Percentiles rank a stretch among this genome's conserved stretches.
These are phyloP conservation scores for Prunella fulvescens DNA, from an alignment of 2,113 vertebrate species.

Conservation along the genomic window DNA sequence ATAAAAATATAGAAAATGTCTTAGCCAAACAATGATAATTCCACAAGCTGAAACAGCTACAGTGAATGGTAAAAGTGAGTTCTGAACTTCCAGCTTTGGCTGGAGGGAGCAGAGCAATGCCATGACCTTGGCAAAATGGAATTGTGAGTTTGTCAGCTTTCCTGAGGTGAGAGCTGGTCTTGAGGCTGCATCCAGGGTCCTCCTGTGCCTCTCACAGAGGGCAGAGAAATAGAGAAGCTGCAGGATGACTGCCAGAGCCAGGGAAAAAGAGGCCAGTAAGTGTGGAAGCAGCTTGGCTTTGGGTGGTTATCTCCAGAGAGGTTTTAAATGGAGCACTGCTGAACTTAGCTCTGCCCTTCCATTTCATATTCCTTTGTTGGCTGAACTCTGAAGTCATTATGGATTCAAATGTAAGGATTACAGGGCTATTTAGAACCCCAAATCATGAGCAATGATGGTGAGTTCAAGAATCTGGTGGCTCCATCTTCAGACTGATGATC, in stretches of 20 bases:
- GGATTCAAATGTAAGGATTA: neutral
- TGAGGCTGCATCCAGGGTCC: neutral
- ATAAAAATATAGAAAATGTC: neutral
- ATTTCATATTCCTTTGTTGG: neutral
- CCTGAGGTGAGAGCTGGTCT: neutral
- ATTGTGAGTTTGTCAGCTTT: neutral
- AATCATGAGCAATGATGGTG: neutral
- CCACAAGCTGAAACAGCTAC: neutral
- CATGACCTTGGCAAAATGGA: neutral
- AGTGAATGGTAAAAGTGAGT: neutral
- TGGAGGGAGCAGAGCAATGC: neutral
- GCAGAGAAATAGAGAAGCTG: neutral
- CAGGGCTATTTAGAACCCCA: neutral
- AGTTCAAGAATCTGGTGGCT: conserved; percentile 13
- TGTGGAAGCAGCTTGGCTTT: neutral
- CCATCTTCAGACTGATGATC: neutral
- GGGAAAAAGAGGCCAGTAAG: neutral
- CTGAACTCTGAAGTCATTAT: conserved; percentile 3
- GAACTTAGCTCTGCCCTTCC: neutral
- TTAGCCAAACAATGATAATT: neutral
- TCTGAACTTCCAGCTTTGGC: neutral
- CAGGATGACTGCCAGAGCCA: neutral
- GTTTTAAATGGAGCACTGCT: neutral
- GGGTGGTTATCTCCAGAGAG: neutral
- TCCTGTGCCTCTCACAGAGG: neutral